Percentiles rank a stretch among this genome's conserved stretches.
Evolutionary conservation across 1,140 invertebrate species (phyloP).

Genomic region (Drosophila pseudoananassae): DNA sequence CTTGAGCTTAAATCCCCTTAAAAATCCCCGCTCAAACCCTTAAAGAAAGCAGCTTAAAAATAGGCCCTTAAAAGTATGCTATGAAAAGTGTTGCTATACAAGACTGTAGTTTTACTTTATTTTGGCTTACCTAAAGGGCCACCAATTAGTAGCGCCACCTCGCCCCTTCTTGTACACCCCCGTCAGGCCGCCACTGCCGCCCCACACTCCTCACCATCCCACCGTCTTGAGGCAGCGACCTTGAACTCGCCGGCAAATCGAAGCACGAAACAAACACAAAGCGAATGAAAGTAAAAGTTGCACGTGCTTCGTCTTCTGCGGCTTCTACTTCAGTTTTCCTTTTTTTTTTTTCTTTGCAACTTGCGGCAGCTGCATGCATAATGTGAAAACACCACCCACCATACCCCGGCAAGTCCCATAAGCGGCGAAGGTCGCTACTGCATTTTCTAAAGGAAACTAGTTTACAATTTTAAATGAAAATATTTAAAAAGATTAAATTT

Average conservation of each 20-base stretch:
- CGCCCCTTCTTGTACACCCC: neutral
- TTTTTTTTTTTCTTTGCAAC: slow-evolving; percentile 15
- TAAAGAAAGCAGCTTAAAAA: neutral
- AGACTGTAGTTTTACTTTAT: slow-evolving; percentile 9
- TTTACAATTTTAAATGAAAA: neutral
- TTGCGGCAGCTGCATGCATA: slow-evolving; percentile 77
- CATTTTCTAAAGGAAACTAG: slow-evolving; percentile 15
- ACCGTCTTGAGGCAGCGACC: slow-evolving; percentile 37
- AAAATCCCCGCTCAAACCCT: no score
- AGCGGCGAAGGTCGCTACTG: slow-evolving; percentile 65
- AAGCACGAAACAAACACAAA: slow-evolving; percentile 63
- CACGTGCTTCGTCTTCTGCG: slow-evolving; percentile 48
- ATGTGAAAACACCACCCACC: slow-evolving; percentile 44
- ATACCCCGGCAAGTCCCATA: neutral
- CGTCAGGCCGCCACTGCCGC: neutral
- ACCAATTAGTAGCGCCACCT: slow-evolving; percentile 58
- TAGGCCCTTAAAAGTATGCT: slow-evolving; percentile 53
- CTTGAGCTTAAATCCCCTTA: no score
- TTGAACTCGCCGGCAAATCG: slow-evolving; percentile 75
- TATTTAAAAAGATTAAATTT: neutral
- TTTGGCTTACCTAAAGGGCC: slow-evolving; percentile 34
- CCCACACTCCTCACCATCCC: neutral
- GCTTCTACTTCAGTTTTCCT: slow-evolving; percentile 13
- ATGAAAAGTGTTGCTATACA: slow-evolving; percentile 12
- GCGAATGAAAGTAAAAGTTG: slow-evolving; percentile 74